These are phyloP conservation scores for Physocephala rufipes DNA, from an alignment of 2,888 invertebrate species.

Conservation along the genomic window DNA sequence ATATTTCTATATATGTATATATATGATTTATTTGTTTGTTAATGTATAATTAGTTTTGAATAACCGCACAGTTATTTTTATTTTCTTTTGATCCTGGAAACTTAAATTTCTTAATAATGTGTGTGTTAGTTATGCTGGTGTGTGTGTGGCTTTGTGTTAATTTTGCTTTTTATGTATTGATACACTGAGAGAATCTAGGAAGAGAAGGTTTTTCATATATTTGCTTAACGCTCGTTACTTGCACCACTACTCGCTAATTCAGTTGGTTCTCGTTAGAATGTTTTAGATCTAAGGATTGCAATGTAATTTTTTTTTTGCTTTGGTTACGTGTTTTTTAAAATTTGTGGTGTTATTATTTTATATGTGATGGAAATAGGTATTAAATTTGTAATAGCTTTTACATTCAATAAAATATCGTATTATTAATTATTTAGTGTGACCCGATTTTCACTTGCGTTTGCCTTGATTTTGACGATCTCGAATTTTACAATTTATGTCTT, in stretches of 20 bases:
- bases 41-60: too few species aligned
- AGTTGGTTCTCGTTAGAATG: background rate
- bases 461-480: background rate
- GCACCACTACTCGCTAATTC: too few species aligned
- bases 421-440: too few species aligned
- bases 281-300: background rate
- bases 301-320: background rate
- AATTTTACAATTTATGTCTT: background rate
- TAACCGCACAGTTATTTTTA: too few species aligned
- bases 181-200: constrained; percentile 65
- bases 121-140: constrained; percentile 36
- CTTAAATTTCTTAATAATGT: constrained; percentile 11
- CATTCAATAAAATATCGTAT: too few species aligned
- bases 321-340: background rate
- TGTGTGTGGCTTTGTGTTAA: constrained; percentile 25
- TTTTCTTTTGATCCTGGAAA: constrained; percentile 8
- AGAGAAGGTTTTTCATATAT: constrained; percentile 52
- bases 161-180: constrained; percentile 43
- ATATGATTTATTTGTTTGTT: too few species aligned
- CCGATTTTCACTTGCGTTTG: background rate
- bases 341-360: too few species aligned
- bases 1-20: too few species aligned
- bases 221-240: too few species aligned
- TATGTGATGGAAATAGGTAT: too few species aligned
- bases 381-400: too few species aligned